Base-by-base conservation (phyloP, 1,140 invertebrate genomes). In the Listronotus oregonensis region DNA sequence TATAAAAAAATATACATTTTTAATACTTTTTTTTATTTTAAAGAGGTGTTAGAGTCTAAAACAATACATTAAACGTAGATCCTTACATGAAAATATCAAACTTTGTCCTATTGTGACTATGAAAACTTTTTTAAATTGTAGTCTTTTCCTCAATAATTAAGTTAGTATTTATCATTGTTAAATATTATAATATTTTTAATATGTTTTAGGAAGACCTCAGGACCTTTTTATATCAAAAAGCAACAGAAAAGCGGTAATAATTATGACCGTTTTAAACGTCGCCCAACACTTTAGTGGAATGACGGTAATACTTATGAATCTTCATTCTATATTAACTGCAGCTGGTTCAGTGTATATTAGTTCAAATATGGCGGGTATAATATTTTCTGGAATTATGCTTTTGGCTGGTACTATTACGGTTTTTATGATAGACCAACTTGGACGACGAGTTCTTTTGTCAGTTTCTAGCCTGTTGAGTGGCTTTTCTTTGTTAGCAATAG, bases 231-330 rank as follows among this genome's bases (percentile, higher is more conserved):
- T 70, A 17, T 49, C 67, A 12, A 46, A 59, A 40, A 69, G 67
- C 31, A 74, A 71, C 54, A 34, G 71, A 40, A 74, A 71, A 64
- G 71, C 73, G 17, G 49, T 73, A 21, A 42, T 70, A 21, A 71
- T 73, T 11, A 67, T 73, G 63, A 70, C 85, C n/a, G 76, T 75
- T 0, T 73, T 87, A 39, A 83, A 86, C 77, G 72, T 79, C 65
- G 79, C 85, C 56, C 85, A 86, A 69, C 81, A 82, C 64, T 71
- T 81, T 6, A 75, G 74, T 66, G 80, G 80, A 43, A 75, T 81
- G 14, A 77, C 84, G 67, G 84, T 81, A 1, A 79, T 86, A 27
- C 79, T 85, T 67, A 85, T 85, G 64, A 85, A 84, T 66, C 77
- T 84, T 0, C 80, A 82, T 6, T 73, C 75, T 0, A 84, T 80